Conservation (phyloP, 2,888 invertebrate genomes). For the Pristionchus japonicus region DNA sequence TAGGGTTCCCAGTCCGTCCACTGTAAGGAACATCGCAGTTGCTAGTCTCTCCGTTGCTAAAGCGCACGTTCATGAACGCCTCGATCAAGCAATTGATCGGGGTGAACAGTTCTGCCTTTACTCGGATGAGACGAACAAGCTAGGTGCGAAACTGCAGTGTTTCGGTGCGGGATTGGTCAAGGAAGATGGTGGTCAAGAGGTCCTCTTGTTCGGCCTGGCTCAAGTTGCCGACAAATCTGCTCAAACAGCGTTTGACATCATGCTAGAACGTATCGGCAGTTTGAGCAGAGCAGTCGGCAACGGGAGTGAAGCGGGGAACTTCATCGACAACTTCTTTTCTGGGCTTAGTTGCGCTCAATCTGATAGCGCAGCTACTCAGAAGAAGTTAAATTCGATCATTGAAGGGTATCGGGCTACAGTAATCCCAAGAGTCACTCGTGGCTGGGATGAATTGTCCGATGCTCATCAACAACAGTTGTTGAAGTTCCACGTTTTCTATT, state of each 20-base stretch:
- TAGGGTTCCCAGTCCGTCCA: not conserved
- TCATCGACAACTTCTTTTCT: not conserved
- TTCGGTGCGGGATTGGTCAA: constrained; percentile 25
- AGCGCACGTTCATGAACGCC: not conserved
- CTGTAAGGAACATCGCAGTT: not conserved
- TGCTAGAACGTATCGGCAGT: not conserved
- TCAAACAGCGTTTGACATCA: not conserved
- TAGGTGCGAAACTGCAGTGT: not conserved
- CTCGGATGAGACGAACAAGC: constrained; percentile 33
- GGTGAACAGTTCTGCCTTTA: constrained; percentile 15
- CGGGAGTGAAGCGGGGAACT: not conserved
- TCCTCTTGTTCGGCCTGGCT: constrained; percentile 14
- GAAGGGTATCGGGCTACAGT: not conserved
- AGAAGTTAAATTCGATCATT: not conserved
- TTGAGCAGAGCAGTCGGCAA: not conserved
- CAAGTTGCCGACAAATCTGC: constrained; percentile 30
- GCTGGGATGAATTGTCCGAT: not conserved
- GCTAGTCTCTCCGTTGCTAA: constrained; percentile 18
- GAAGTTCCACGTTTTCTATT: not conserved
- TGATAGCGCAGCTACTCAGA: constrained; percentile 22
- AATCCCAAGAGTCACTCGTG: not conserved
- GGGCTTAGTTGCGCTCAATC: not conserved
- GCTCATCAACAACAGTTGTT: not conserved
- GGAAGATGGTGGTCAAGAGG: not conserved
- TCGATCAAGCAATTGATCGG: constrained; percentile 18